A percentile compares a stretch with the other conserved stretches of the same genome.
phyloP scores from a whole-genome alignment of 2,113 vertebrate species.

The Vulpes ferrilata region DNA sequence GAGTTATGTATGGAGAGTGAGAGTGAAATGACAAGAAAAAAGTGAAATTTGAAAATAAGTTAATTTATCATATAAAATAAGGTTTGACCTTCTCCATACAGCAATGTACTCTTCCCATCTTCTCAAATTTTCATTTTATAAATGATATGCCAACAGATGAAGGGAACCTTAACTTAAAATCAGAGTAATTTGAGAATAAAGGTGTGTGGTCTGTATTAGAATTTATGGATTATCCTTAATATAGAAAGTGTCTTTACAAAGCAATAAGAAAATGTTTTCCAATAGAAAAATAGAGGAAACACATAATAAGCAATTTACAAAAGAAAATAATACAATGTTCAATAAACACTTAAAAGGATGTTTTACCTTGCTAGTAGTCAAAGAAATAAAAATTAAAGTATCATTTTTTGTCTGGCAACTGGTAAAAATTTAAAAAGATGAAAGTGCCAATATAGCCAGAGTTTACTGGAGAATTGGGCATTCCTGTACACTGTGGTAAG shows the following conservation, averaged over 20 bases:
- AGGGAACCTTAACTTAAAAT: conserved; percentile 2
- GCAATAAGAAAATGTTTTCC: conserved; percentile 1
- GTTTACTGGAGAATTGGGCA: not conserved
- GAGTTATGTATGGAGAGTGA: not conserved
- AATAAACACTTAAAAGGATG: not conserved
- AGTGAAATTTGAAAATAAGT: conserved; percentile 58
- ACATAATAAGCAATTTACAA: not conserved
- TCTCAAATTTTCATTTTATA: conserved; percentile 15
- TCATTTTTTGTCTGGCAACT: not conserved
- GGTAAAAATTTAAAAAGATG: conserved; percentile 17
- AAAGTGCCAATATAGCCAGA: not conserved
- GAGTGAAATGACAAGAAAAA: conserved; percentile 14
- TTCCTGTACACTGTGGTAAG: not conserved
- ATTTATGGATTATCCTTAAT: conserved; percentile 42
- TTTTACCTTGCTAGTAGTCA: not conserved
- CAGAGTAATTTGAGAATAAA: conserved; percentile 48
- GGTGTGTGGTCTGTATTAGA: not conserved
- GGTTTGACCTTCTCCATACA: not conserved
- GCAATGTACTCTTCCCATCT: not conserved
- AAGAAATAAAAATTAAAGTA: not conserved
- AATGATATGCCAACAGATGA: not conserved
- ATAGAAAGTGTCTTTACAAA: conserved; percentile 58
- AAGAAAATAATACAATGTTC: not conserved
- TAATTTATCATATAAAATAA: conserved; percentile 37
- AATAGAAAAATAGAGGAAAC: not conserved